Base-by-base conservation (phyloP, 2,888 invertebrate species). In the Sphaeridia pumilis region DNA sequence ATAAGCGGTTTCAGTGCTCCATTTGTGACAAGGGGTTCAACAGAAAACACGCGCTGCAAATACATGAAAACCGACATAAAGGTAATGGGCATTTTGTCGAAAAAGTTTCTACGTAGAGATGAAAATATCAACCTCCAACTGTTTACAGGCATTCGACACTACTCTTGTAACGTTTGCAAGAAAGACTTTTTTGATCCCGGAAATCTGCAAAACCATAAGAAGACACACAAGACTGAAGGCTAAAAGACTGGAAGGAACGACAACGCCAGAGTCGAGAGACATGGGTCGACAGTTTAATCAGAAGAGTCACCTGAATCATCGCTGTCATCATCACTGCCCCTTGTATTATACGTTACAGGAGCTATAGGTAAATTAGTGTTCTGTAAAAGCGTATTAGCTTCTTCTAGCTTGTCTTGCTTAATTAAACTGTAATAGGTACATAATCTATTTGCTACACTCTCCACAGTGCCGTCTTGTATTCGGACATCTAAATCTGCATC, bases 401-500 rank as follows among this genome's bases (percentile, higher is more conserved):
- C 31, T 14, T 42, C 42, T n/a, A 42, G 2, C 3, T 49, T 28
- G 14, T 21, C 31, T 20, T 41, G 38, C 24, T 14, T 14, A 42
- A 49, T 28, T 26, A 49, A 28, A 12, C 34, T 50, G 22, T 38
- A 55, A 42, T 50, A 55, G 12, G 38, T 25, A 25, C 51, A 46
- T 14, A 55, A 27, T 34, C 27, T 27, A 12, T 25, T 20, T 3
- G 51, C 50, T 22, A 51, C 42, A 24, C 47, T 46, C 17, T 55
- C 51, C 25, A 55, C 28, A 4, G 51, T 46, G 10, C 47, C 44
- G 36, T 55, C 55, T 5, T 50, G 38, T 25, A 55, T 31, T 20
- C 35, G 28, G n/a, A 44, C 36, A 17, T 55, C 43, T 10, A 55
- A 46, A 31, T 55, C 51, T 12, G 36, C 28, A 31, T 55, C 51